Conservation (phyloP, 2,113 vertebrate species). For the Entelurus aequoreus region DNA sequence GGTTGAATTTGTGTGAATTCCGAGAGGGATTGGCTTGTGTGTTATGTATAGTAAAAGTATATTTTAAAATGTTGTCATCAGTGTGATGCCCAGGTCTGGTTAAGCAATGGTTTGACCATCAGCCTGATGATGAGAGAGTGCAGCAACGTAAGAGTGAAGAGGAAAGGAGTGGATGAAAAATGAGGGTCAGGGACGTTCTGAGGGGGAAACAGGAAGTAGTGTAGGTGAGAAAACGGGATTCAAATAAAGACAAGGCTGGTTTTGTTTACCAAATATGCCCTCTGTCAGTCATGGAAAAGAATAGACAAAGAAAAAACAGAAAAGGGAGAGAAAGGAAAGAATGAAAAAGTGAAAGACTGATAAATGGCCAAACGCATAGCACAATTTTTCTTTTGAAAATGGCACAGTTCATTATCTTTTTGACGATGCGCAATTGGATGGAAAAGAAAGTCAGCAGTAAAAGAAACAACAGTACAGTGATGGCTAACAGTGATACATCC, state of each 20-base stretch:
- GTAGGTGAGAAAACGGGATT: conserved; percentile 3
- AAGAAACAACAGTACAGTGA: too few species aligned
- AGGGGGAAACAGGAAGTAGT: background rate
- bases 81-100: conserved; percentile 57
- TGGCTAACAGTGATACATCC: conserved; percentile 16
- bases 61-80: background rate
- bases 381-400: background rate
- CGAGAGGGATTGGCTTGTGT: too few species aligned
- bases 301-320: conserved; percentile 67
- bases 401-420: too few species aligned
- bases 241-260: conserved; percentile 24
- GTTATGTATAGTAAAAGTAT: too few species aligned
- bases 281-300: conserved; percentile 80
- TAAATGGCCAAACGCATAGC: conserved; percentile 44
- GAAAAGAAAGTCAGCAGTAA: too few species aligned
- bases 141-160: conserved; percentile 55
- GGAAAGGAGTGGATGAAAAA: conserved; percentile 66
- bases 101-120: conserved; percentile 59
- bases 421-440: too few species aligned
- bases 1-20: too few species aligned
- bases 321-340: conserved; percentile 59
- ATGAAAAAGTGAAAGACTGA: conserved; percentile 69
- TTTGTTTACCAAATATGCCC: conserved; percentile 82
- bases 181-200: conserved; percentile 17
- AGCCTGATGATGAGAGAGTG: conserved; percentile 56